These are phyloP conservation scores for Rutpela maculata DNA, from an alignment of 2,888 invertebrate genomes.

Conservation along the genomic window DNA sequence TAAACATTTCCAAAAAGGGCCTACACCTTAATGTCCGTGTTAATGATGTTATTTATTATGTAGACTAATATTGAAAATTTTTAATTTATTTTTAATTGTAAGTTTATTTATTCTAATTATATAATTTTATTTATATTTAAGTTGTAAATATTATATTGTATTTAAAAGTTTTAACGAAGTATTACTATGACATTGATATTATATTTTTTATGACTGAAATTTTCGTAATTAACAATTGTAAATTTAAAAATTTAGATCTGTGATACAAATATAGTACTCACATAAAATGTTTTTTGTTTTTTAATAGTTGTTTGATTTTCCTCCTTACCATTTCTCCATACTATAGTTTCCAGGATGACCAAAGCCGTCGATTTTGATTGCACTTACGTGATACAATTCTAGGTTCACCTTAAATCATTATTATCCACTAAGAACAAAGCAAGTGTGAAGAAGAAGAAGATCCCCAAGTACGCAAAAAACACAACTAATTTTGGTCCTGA, in stretches of 20 bases:
- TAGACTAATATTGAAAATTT: constrained; percentile 45
- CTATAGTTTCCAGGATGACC: too few relatives aligned
- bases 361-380: too few relatives aligned
- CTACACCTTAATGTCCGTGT: constrained; percentile 46
- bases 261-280: constrained; percentile 59
- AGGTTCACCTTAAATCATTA: too few relatives aligned
- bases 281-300: constrained; percentile 56
- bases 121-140: constrained; percentile 57
- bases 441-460: too few relatives aligned
- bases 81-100: constrained; percentile 54
- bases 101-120: constrained; percentile 56
- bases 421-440: too few relatives aligned
- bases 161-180: constrained; percentile 38
- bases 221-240: constrained; percentile 45
- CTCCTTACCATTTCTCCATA: background rate
- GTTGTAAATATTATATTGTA: constrained; percentile 55
- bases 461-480: too few relatives aligned
- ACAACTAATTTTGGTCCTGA: too few relatives aligned
- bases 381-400: too few relatives aligned
- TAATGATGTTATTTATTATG: constrained; percentile 51
- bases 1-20: constrained; percentile 38
- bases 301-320: constrained; percentile 44
- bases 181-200: constrained; percentile 43
- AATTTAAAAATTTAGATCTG: constrained; percentile 56
- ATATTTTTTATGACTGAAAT: constrained; percentile 51